Base-by-base conservation (phyloP, 1,140 invertebrate genomes). In the Campoletis sonorensis region DNA sequence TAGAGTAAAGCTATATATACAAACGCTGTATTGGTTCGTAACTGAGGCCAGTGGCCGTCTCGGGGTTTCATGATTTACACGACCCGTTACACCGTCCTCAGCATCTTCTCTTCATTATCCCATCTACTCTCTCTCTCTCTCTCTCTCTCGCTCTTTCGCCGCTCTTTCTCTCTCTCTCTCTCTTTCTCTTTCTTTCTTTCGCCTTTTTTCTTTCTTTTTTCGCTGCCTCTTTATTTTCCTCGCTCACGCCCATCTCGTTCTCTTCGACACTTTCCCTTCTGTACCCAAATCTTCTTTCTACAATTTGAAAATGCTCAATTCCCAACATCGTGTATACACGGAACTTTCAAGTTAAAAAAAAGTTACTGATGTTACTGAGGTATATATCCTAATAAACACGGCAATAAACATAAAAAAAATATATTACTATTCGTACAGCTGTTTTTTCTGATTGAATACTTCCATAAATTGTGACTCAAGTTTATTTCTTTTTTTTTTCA, bases 51-150 rank as follows among this genome's bases (percentile, higher is more conserved):
- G 23, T 70, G 27, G 68, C 33, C 67, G 67, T 16, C 68, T 33
- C 11, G 18, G 40, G 11, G 40, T 45, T 8, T 70, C 23, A 70
- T 70, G 68, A 70, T 70, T 70, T 70, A 70, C 33, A 70, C 68
- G 68, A 33, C 68, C 68, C 68, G 26, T 70, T 70, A 70, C 33
- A 16, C 27, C 68, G 33, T 70, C 68, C 54, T 58, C 54, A 23
- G 54, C 54, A 58, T 58, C 54, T 23, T 58, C 16, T 18, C 54
- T n/a, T 23, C 21, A 58, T 58, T 58, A 58, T 58, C 21, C 54
- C 54, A 26, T 27, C 27, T 5, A 7, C 33, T 70, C 26, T 70
- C 7, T 23, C 10, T 30, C 27, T 77, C 18, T 26, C 21, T n/a
- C n/a, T 54, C 30, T 54, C 37, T 64, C 18, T 54, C n/a, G n/a